phyloP scores from a whole-genome alignment of 2,797 vertebrate genomes.

The Silurus lanzhouensis region DNA sequence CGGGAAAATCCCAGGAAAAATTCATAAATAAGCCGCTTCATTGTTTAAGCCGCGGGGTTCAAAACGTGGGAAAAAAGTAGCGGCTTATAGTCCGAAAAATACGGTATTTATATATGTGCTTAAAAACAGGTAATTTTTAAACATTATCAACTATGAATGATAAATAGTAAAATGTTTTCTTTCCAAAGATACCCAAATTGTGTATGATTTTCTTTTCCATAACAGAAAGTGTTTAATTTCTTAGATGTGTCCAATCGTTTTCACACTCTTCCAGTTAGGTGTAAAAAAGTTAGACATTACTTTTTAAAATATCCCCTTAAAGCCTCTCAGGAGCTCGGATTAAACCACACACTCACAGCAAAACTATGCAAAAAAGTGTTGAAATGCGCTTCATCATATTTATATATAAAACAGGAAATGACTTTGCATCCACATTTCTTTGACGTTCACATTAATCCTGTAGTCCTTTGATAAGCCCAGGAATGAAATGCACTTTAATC shows the following conservation, averaged over 20 bases:
- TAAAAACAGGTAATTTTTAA: too few relatives aligned
- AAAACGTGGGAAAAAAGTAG: too few relatives aligned
- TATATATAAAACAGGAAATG: conserved; percentile 15
- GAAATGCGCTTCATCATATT: background rate
- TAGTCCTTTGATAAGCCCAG: background rate
- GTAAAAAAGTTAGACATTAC: background rate
- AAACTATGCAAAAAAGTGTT: background rate
- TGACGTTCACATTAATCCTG: conserved; percentile 9
- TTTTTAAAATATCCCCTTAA: background rate
- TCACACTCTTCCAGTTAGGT: background rate
- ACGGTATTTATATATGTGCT: too few relatives aligned
- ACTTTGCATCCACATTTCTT: conserved; percentile 15
- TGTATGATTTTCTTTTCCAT: background rate
- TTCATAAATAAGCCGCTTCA: too few relatives aligned
- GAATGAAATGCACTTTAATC: conserved; percentile 27
- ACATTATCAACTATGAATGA: too few relatives aligned
- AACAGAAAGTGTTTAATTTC: background rate
- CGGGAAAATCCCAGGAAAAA: too few relatives aligned
- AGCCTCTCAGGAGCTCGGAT: background rate
- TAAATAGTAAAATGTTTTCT: too few relatives aligned
- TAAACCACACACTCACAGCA: background rate
- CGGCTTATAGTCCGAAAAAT: too few relatives aligned
- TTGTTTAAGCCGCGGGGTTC: too few relatives aligned
- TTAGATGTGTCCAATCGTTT: background rate
- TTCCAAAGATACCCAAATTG: too few relatives aligned